Base-by-base conservation (phyloP, 2,888 invertebrate species). In the Sisyra nigra region DNA sequence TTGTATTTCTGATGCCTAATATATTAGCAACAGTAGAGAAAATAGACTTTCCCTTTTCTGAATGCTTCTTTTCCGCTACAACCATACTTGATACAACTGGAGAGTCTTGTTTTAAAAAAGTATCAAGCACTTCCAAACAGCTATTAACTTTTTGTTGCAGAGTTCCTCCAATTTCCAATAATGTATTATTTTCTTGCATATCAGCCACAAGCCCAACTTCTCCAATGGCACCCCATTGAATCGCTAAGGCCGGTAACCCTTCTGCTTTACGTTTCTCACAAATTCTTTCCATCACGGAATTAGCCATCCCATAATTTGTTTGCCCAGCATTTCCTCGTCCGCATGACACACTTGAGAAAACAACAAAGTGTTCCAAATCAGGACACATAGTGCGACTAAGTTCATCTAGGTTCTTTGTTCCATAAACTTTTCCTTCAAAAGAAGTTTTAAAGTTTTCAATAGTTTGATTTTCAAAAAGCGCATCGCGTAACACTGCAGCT, bases 211-310 rank as follows among this genome's bases (percentile, higher is more conserved):
- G 63, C 30, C 82, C 83, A 11, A 70, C 77, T 59, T 93, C 91
- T 41, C 89, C 93, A 41, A 93, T 74, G 31, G 89, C 91, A 31
- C 93, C 92, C 91, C 92, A 93, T 58, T 93, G 87, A 8, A 93
- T 76, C 2, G 91, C 91, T 46, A 87, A 61, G 0, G 72, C 91
- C 1, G 87, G 85, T 1, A 79, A 67, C 1, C 85, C 83, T 6
- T 76, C 74, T 44, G 60, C 62, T 53, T 67, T 67, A 48, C 88
- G 72, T 54, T 68, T 65, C 59, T 88, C 91, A 56, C 85, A 84
- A 50, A 92, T 76, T 49, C 87, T 72, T 60, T 92, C 89, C 87
- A 91, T 87, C 3, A 82, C 72, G 0, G 88, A 87, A 65, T 92
- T 93, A 35, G 88, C 80, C 69, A 83, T 80, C 18, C 88, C 92